Conservation (phyloP, 92 coral and sea anemone genomes). For the Parazoanthus darwini region DNA sequence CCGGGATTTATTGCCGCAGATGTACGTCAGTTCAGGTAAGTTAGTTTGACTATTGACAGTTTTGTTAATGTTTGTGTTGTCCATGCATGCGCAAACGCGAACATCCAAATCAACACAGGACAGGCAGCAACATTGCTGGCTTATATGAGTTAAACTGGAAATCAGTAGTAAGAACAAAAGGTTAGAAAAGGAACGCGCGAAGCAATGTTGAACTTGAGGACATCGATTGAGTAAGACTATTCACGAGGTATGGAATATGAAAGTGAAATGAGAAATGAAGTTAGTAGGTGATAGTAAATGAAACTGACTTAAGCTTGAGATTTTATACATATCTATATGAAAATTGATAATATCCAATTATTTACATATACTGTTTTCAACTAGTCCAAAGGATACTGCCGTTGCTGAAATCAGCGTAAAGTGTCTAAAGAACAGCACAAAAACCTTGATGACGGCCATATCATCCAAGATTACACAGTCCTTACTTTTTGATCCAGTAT, state of each 20-base stretch:
- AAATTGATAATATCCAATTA: neutral
- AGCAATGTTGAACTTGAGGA: neutral
- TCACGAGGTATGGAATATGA: no score
- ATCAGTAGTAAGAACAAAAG: neutral
- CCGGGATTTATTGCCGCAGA: conserved; percentile 15
- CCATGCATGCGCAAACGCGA: neutral
- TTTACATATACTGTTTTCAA: neutral
- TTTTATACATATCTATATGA: neutral
- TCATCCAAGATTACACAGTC: conserved; percentile 27
- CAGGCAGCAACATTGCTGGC: neutral
- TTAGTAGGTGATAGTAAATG: neutral
- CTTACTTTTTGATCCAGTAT: conserved; percentile 50
- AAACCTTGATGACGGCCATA: conserved; percentile 40
- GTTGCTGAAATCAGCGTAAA: conserved; percentile 62
- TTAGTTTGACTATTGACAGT: neutral
- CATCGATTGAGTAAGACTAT: neutral
- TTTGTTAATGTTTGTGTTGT: neutral
- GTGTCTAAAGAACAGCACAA: conserved; percentile 68
- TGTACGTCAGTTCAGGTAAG: conserved; percentile 28
- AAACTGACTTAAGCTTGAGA: neutral
- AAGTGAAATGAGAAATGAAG: neutral
- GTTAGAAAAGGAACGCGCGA: no score
- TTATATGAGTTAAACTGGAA: no score
- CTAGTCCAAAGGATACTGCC: conserved; percentile 53
- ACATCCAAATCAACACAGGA: neutral